A percentile compares a stretch with the other conserved stretches of the same genome.
Conservation (phyloP, 2,888 invertebrate species). For the Doris montereyensis region DNA sequence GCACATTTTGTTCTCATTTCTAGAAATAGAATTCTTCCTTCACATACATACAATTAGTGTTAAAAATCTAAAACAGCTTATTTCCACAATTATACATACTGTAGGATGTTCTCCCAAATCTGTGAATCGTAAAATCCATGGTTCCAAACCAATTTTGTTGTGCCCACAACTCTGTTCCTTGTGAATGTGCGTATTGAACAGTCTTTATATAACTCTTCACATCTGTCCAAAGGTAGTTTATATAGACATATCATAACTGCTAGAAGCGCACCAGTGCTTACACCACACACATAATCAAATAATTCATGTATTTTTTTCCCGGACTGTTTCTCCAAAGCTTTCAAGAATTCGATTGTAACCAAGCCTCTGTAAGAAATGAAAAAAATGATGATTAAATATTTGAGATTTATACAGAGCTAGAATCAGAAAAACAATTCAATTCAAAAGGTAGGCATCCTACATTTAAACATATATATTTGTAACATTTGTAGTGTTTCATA, state of each 20-base stretch:
- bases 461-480: no score
- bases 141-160: conserved; percentile 83
- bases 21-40: no score
- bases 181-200: conserved; percentile 78
- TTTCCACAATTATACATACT: no score
- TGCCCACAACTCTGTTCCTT: conserved; percentile 80
- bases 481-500: no score
- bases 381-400: no score
- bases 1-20: no score
- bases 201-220: conserved; percentile 75
- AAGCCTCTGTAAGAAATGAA: conserved; percentile 79
- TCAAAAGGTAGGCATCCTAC: no score
- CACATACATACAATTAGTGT: no score
- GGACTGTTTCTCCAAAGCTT: conserved; percentile 81
- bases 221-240: conserved; percentile 76
- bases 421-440: no score
- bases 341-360: conserved; percentile 86
- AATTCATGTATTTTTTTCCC: conserved; percentile 79
- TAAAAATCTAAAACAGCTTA: no score
- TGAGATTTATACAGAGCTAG: neutral
- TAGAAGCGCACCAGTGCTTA: conserved; percentile 75
- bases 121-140: conserved; percentile 91
- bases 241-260: conserved; percentile 62
- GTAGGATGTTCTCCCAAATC: conserved; percentile 85
- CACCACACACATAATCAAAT: conserved; percentile 84